Conservation (phyloP, 2,888 invertebrate species). For the Hemistola chrysoprasaria region DNA sequence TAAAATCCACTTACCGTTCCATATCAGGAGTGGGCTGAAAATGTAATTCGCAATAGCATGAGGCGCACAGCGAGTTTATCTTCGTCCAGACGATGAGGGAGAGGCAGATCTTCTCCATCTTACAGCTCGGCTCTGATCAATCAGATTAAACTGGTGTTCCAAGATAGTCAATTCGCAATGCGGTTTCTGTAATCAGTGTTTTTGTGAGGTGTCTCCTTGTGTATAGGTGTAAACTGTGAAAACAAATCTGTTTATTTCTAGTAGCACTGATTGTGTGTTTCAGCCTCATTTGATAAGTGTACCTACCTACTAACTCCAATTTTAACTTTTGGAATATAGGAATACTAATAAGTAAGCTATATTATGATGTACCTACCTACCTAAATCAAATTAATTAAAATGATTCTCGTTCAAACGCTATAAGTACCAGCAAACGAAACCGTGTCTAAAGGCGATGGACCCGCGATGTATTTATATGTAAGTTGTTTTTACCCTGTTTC, state of each 20-base stretch:
- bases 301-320: constrained; percentile 6
- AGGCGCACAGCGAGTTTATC: constrained; percentile 40
- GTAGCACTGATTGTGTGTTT: background rate
- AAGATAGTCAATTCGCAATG: constrained; percentile 36
- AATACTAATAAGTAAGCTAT: no score
- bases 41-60: constrained; percentile 47
- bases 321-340: no score
- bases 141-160: constrained; percentile 8
- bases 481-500: no score
- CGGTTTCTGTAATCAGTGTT: constrained; percentile 30
- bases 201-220: constrained; percentile 16
- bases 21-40: constrained; percentile 21
- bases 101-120: constrained; percentile 11
- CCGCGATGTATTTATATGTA: no score
- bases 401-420: no score
- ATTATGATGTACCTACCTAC: background rate
- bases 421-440: no score
- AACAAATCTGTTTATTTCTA: constrained; percentile 7
- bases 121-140: constrained; percentile 11
- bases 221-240: background rate
- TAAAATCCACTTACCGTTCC: constrained; percentile 39
- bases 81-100: constrained; percentile 7
- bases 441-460: no score
- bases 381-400: background rate
- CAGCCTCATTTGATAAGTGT: no score